A percentile compares a stretch with the other conserved stretches of the same genome.
Conservation (phyloP, 2,797 vertebrate species). For the Semotilus atromaculatus region DNA sequence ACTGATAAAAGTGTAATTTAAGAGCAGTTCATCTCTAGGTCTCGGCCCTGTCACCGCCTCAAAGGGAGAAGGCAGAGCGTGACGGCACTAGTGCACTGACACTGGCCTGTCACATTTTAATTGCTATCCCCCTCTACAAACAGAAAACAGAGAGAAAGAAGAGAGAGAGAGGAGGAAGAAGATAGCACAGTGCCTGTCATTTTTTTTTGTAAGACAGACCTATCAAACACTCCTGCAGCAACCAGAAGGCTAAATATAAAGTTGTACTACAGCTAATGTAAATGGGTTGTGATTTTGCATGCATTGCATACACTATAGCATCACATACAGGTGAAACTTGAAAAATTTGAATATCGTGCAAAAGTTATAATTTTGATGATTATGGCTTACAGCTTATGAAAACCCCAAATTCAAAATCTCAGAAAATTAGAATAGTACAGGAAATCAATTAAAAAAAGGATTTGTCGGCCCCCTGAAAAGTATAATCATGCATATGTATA, state of each 20-base stretch:
- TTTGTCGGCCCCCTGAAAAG: too few species aligned
- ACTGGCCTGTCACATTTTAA: slow-evolving; percentile 42
- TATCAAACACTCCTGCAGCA: background rate
- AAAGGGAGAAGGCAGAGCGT: slow-evolving; percentile 56
- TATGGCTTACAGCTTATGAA: too few species aligned
- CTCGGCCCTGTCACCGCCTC: slow-evolving; percentile 40
- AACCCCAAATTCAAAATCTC: too few species aligned
- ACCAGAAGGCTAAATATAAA: background rate
- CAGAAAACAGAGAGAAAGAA: slow-evolving; percentile 37
- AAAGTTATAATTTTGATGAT: too few species aligned
- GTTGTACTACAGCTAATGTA: background rate
- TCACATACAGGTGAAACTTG: too few species aligned
- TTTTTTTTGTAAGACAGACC: background rate
- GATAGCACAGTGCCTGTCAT: background rate
- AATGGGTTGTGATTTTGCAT: background rate
- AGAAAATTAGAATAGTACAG: too few species aligned
- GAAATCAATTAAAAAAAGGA: too few species aligned
- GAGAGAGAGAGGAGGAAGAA: background rate
- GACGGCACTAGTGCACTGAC: background rate
- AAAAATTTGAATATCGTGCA: too few species aligned
- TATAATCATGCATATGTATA: too few species aligned
- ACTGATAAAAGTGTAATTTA: slow-evolving; percentile 36
- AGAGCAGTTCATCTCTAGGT: slow-evolving; percentile 33
- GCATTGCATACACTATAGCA: background rate
- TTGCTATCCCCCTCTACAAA: slow-evolving; percentile 33